Evolutionary conservation across 2,888 invertebrate genomes (phyloP).

Genomic region (Thyatira batis): DNA sequence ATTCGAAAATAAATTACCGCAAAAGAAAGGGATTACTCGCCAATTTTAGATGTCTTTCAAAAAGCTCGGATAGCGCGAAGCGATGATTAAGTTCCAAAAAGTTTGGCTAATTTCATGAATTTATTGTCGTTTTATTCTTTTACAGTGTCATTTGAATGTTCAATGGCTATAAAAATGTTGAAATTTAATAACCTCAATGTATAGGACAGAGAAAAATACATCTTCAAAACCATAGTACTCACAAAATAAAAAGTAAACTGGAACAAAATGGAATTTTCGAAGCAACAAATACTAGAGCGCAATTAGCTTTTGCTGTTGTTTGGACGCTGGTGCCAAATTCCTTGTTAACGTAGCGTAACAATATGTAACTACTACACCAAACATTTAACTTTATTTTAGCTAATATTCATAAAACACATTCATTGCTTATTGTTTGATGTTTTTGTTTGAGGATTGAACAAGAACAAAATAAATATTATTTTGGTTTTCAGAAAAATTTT

Average conservation of each 20-base stretch:
- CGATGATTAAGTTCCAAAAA: constrained; percentile 48
- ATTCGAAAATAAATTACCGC: constrained; percentile 48
- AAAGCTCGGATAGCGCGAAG: constrained; percentile 39
- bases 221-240: constrained; percentile 5
- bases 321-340: background rate
- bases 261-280: background rate
- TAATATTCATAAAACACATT: background rate
- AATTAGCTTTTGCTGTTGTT: background rate
- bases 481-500: too few species aligned
- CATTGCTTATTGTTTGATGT: background rate
- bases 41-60: constrained; percentile 52
- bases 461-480: too few species aligned
- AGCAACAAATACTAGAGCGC: background rate
- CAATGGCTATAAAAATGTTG: constrained; percentile 34
- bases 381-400: background rate
- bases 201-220: constrained; percentile 13
- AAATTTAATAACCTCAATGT: constrained; percentile 19
- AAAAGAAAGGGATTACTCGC: constrained; percentile 49
- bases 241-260: background rate
- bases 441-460: too few species aligned
- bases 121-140: constrained; percentile 41
- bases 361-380: background rate
- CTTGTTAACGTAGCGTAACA: background rate
- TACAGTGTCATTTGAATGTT: constrained; percentile 18
- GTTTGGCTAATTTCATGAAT: constrained; percentile 48